Percentiles rank a stretch among this genome's conserved stretches.
Conservation (phyloP, 1,140 invertebrate species). For the Apis mellifera region DNA sequence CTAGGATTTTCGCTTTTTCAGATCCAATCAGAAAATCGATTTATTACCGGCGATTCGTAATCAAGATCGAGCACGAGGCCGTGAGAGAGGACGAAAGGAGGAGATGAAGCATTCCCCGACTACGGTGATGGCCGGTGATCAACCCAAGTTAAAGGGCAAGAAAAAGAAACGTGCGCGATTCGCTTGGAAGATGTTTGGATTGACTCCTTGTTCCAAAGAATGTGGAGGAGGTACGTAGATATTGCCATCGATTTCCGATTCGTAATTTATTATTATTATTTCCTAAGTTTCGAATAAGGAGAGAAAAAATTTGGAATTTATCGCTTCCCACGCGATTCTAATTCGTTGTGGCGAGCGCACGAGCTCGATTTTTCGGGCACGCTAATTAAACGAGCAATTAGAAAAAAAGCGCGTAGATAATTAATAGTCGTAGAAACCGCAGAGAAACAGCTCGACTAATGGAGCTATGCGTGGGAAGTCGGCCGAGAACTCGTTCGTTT, state of each 20-base stretch:
- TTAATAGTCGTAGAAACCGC: conserved; percentile 53
- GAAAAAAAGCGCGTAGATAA: conserved; percentile 40
- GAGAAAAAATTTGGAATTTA: conserved; percentile 9
- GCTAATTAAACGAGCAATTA: conserved; percentile 45
- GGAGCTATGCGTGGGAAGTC: conserved; percentile 64
- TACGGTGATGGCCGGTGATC: conserved; percentile 81
- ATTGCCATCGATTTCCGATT: neutral
- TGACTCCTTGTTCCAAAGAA: conserved; percentile 88
- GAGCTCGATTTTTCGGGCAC: conserved; percentile 17
- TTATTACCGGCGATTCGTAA: conserved; percentile 32
- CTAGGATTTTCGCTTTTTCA: conserved; percentile 30
- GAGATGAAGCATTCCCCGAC: conserved; percentile 69
- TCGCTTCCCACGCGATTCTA: neutral
- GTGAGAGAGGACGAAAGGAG: conserved; percentile 51
- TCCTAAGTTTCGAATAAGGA: neutral
- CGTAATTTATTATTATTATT: neutral
- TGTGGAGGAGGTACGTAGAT: conserved; percentile 89
- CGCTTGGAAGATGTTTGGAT: conserved; percentile 89
- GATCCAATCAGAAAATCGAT: conserved; percentile 47
- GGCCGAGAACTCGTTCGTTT: conserved; percentile 47
- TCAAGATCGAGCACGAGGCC: conserved; percentile 24
- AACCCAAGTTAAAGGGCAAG: conserved; percentile 67
- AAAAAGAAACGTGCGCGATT: conserved; percentile 85
- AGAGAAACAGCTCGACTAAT: conserved; percentile 32
- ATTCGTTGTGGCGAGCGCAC: neutral